Evolutionary conservation across 1,140 invertebrate genomes (phyloP), one percentile per base, ranked within the genome.

Genomic region (Neotoxoptera formosana): DNA sequence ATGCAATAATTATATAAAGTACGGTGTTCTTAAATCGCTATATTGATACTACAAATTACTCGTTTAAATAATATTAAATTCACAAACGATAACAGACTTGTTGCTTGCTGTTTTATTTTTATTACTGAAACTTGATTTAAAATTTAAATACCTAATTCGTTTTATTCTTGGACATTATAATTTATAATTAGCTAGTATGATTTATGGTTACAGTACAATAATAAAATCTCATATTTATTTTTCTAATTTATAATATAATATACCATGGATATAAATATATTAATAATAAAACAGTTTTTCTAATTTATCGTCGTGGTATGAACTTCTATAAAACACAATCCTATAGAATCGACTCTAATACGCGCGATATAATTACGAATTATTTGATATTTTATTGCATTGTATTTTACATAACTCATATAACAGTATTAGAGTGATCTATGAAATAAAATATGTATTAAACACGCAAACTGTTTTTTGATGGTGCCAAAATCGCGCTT

Each of bases 331-430:
- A 17, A n/a, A 76, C n/a, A 67, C 30, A 67, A 67, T 67, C 3
- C 3, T n/a, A 67, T 67, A 14, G 11, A n/a, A 67, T n/a, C 1
- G 21, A 53, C 51, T 53, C 30, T 67, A 34, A 76, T 4, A n/a
- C 17, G n/a, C 17, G 17, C n/a, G 60, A 17, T n/a, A 76, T 76
- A 53, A 21, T 7, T 53, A 53, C 20, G 3, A 76, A 76, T 76
- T 17, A n/a, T n/a, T n/a, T 76, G 60, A 76, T 76, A 76, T 76
- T 76, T 17, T 20, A 76, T 67, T 14, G n/a, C 0, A 11, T 41
- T 41, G 41, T 76, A 76, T n/a, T 76, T 76, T 76, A 76, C 60
- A 76, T 76, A 76, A 76, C n/a, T 76, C n/a, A 76, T 76, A 76
- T 17, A 76, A 67, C n/a, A n/a, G n/a, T 67, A n/a, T 67, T 67